phyloP scores from a whole-genome alignment of 2,888 invertebrate species.

The Morpho helenor region DNA sequence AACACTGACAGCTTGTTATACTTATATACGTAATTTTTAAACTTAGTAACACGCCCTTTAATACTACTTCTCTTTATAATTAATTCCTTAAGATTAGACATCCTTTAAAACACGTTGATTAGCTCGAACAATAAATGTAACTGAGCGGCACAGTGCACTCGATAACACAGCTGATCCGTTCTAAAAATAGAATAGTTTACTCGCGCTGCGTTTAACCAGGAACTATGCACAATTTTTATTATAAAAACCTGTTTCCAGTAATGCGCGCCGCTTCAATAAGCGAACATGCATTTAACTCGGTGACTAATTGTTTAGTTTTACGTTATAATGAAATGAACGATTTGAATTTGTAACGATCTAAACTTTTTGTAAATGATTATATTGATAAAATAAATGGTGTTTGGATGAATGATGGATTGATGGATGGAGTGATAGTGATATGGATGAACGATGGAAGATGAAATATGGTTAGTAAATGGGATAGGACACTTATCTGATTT shows the following conservation, averaged over 20 bases:
- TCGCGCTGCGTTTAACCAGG: background rate
- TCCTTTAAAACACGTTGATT: background rate
- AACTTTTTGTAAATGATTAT: background rate
- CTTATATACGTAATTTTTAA: constrained; percentile 4
- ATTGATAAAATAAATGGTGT: background rate
- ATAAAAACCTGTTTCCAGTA: background rate
- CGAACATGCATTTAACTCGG: background rate
- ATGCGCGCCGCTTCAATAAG: background rate
- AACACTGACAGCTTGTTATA: too few species aligned
- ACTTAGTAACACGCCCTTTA: constrained; percentile 12
- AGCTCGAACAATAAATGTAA: background rate
- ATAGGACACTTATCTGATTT: constrained; percentile 1
- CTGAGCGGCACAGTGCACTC: background rate
- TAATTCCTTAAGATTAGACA: background rate
- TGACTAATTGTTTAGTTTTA: background rate
- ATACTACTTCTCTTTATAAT: constrained; percentile 3
- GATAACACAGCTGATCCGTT: background rate
- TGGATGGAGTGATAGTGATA: background rate
- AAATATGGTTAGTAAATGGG: background rate
- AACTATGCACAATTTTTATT: too few species aligned
- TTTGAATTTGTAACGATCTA: background rate
- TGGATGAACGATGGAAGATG: constrained; percentile 1
- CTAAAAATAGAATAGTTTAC: background rate
- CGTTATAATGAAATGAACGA: background rate
- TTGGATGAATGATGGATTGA: too few species aligned